Evolutionary conservation across 1,140 invertebrate species (phyloP).

Genomic region (Hirudo medicinalis): DNA sequence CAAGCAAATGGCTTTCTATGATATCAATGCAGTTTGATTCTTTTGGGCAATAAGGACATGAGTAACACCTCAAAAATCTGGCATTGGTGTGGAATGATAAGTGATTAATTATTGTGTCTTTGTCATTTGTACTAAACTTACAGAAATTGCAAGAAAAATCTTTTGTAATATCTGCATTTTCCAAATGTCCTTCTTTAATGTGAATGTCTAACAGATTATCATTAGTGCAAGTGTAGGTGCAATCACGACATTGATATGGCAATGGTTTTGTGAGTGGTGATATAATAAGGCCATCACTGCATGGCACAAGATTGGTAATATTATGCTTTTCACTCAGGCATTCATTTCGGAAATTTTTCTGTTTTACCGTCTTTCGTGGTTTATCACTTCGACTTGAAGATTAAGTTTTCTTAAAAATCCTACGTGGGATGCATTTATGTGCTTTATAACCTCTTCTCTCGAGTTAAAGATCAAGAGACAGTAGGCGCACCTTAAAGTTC

Average conservation of each 20-base stretch:
- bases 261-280: not conserved
- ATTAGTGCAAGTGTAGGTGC: slow-evolving; percentile 6
- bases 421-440: slow-evolving; percentile 2
- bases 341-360: not conserved
- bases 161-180: not conserved
- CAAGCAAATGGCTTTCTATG: slow-evolving; percentile 12
- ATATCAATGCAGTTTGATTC: slow-evolving; percentile 13
- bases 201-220: slow-evolving; percentile 11
- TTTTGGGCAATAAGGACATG: slow-evolving; percentile 12
- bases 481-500: slow-evolving; percentile 10
- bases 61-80: not conserved
- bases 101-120: slow-evolving; percentile 12
- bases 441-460: slow-evolving; percentile 2
- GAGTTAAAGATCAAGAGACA: slow-evolving; percentile 10
- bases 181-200: slow-evolving; percentile 6
- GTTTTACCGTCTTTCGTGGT: not conserved
- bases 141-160: slow-evolving; percentile 9
- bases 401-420: slow-evolving; percentile 9
- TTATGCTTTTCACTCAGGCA: not conserved
- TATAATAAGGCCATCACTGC: not conserved
- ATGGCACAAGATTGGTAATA: not conserved
- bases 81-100: slow-evolving; percentile 7
- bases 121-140: slow-evolving; percentile 12
- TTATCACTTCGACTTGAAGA: slow-evolving; percentile 5
- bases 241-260: not conserved